Base-by-base conservation (phyloP, 2,797 vertebrate species). In the Calcarius lapponicus region DNA sequence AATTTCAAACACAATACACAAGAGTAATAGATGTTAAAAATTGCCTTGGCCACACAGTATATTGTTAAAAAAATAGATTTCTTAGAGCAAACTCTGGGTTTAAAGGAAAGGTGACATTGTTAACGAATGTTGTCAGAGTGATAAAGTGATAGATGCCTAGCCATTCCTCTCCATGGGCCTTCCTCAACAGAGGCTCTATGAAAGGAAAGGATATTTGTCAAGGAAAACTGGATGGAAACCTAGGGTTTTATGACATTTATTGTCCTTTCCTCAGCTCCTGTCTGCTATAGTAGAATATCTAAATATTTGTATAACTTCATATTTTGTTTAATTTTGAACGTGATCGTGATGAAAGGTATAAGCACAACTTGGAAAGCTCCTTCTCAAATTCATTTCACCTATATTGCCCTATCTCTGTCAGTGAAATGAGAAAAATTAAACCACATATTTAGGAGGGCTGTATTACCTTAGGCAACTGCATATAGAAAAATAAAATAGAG, bases 91-190 rank as follows among this genome's bases (percentile, higher is more conserved):
- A 92, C 54, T 70, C 76, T 26, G 51, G 42, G 47, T 92, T 92
- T 94, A 94, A 96, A 91, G 88, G 70, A 83, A 92, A 97, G 73
- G 93, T 92, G 93, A 94, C 89, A 91, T 84, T 93, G 70, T 75
- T 96, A 96, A 96, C 0, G 17, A 95, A 88, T 79, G 26, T 69
- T 24, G 0, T 92, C 89, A 60, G 69, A 72, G 70, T 64, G 80
- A 91, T 84, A 84, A 91, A 95, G 58, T 66, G 92, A 92, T 29
- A 50, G 62, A 86, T 0, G 10, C 58, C 20, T 51, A 58, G 47
- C 50, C 65, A 69, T 92, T 85, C 60, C 89, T 85, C 60, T 58
- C 75, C 51, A 5, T 26, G 70, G 91, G 73, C 70, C 79, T 70
- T 81, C 18, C 82, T 81, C 43, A 78, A 36, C 24, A 74, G 25